Evolutionary conservation across 2,888 invertebrate genomes (phyloP).

Genomic region (Litoditis marina): DNA sequence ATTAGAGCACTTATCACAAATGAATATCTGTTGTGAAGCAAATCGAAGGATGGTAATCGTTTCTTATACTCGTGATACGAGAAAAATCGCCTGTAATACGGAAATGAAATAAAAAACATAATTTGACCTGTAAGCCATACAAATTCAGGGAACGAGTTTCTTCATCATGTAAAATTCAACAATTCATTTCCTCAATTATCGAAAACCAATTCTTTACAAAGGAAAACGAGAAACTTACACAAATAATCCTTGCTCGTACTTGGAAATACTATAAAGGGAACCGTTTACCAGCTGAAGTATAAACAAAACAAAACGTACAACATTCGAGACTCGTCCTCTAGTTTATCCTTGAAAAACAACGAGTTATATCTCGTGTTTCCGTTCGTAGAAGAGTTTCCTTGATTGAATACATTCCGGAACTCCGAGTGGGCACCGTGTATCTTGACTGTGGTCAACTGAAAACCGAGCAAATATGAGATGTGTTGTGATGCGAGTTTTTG

Average conservation of each 20-base stretch:
- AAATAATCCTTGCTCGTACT: no score
- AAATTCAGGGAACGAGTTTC: not conserved
- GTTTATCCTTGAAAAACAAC: constrained; percentile 32
- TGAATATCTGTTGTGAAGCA: constrained; percentile 82
- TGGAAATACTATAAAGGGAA: no score
- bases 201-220: not conserved
- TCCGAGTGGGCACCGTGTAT: constrained; percentile 19
- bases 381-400: constrained; percentile 10
- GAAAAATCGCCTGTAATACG: constrained; percentile 35
- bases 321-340: constrained; percentile 20
- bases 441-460: constrained; percentile 1
- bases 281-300: no score
- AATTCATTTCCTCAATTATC: no score
- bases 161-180: not conserved
- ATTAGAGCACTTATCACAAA: constrained; percentile 94
- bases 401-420: constrained; percentile 29
- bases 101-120: not conserved
- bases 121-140: no score
- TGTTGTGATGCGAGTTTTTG: no score
- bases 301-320: constrained; percentile 4
- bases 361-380: constrained; percentile 28
- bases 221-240: not conserved
- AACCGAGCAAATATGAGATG: not conserved
- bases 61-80: constrained; percentile 50
- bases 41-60: constrained; percentile 35